Evolutionary conservation across 2,888 invertebrate species (phyloP), one percentile per base, ranked within the genome.

Genomic region (Cheilosia impressa): DNA sequence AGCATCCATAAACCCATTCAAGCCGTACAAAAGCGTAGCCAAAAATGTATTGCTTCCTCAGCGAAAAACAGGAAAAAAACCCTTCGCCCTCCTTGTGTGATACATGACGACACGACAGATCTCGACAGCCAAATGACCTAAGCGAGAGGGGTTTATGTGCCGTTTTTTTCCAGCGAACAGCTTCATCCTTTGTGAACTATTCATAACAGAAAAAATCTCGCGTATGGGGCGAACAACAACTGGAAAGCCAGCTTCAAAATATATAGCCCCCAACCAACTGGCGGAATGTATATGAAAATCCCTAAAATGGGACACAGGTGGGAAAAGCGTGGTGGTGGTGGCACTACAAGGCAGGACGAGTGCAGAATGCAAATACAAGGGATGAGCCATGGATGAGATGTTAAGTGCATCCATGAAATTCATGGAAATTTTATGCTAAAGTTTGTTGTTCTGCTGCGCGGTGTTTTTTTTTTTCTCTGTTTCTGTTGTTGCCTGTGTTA

Each of bases 331-430:
- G 38, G 55, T 5, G 22, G 15, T 13, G 13, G 58, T 31, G 53
- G 38, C 27, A 68, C 45, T 52, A 66, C 62, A 58, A 79, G 13
- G 41, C 41, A 55, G 57, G 50, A 66, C 63, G 41, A 69, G 55
- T 60, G 69, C n/a, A 58, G 55, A 73, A 81, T 81, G 84, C 63
- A 84, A 75, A 84, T 84, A 52, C 75, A 53, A 69, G 52, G 71
- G 62, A 76, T 76, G 71, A 76, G 72, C 68, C 73, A 69, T 55
- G 79, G 83, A 85, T 87, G 87, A 87, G 79, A 84, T 89, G 88
- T 88, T 88, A 89, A 88, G 88, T 89, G 89, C 87, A 87, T 87
- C 88, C 87, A 88, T 89, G 88, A 88, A 89, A 89, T 89, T 88
- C 89, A 89, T 89, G 89, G 87, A 87, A 87, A 88, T 89, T 89